phyloP scores from a whole-genome alignment of 1,140 invertebrate species.

The Bombus turneri region DNA sequence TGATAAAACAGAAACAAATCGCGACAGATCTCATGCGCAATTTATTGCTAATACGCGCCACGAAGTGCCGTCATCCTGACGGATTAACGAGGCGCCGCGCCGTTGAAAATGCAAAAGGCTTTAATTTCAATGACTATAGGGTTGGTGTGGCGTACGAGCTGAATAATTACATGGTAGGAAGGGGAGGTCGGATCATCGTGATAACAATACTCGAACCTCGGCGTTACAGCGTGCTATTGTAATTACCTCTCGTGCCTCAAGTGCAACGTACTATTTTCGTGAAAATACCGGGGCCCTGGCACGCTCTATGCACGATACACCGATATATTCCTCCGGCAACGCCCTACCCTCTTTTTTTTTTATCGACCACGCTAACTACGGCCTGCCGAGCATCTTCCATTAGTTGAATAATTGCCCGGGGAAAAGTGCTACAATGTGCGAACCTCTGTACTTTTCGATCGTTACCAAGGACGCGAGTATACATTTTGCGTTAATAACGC shows the following conservation, averaged over 20 bases:
- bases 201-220: slow-evolving; percentile 53
- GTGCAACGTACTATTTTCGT: slow-evolving; percentile 50
- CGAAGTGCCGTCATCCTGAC: slow-evolving; percentile 41
- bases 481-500: neutral
- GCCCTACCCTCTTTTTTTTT: neutral
- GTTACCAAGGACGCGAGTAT: neutral
- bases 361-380: slow-evolving; percentile 2
- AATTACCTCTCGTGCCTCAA: slow-evolving; percentile 48
- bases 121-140: slow-evolving; percentile 50
- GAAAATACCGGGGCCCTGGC: slow-evolving; percentile 29
- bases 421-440: neutral
- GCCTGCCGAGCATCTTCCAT: slow-evolving; percentile 8
- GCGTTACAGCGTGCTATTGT: slow-evolving; percentile 47
- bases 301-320: slow-evolving; percentile 9
- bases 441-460: slow-evolving; percentile 29
- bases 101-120: slow-evolving; percentile 57
- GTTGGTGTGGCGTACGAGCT: neutral
- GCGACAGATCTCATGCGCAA: neutral
- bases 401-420: slow-evolving; percentile 27
- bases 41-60: slow-evolving; percentile 34
- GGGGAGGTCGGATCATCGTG: slow-evolving; percentile 48
- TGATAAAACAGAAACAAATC: slow-evolving; percentile 23
- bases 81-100: slow-evolving; percentile 48
- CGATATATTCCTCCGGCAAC: slow-evolving; percentile 10
- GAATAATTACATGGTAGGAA: slow-evolving; percentile 51